phyloP scores from a whole-genome alignment of 2,888 invertebrate genomes.

The Scaptomyza flava region DNA sequence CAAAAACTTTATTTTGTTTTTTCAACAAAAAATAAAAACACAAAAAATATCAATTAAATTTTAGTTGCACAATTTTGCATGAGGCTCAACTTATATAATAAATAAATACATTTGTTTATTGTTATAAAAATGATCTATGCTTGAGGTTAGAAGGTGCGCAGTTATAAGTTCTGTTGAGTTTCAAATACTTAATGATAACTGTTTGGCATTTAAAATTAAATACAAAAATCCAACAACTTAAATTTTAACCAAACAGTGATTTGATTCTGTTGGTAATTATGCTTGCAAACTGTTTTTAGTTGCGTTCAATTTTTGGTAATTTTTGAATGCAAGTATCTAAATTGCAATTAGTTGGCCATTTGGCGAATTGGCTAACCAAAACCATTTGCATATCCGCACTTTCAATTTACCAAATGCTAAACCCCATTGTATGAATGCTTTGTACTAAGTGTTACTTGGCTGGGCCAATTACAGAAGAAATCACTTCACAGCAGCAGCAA shows the following conservation, averaged over 20 bases:
- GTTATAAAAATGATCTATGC: slow-evolving; percentile 4
- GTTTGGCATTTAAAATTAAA: neutral
- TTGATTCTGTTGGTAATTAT: slow-evolving; percentile 28
- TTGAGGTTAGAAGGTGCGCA: neutral
- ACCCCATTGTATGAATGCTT: slow-evolving; percentile 32
- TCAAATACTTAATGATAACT: neutral
- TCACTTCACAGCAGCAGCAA: slow-evolving; percentile 47
- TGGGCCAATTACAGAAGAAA: slow-evolving; percentile 59
- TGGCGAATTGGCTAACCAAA: slow-evolving; percentile 27
- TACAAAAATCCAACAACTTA: neutral
- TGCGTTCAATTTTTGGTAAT: neutral
- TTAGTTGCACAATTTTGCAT: neutral
- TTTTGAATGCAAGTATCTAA: slow-evolving; percentile 43
- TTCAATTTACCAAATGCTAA: slow-evolving; percentile 54
- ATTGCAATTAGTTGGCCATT: slow-evolving; percentile 55
- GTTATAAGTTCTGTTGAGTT: neutral
- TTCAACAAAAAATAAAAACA: neutral
- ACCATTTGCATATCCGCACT: slow-evolving; percentile 52
- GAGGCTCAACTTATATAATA: slow-evolving; percentile 15
- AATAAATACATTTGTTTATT: slow-evolving; percentile 10
- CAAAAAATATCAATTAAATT: neutral
- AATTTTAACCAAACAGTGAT: neutral
- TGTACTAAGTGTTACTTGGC: slow-evolving; percentile 22
- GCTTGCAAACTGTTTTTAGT: slow-evolving; percentile 34
- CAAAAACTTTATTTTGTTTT: slow-evolving; percentile 38